Evolutionary conservation across 2,113 vertebrate genomes (phyloP).

Genomic region (Apistogramma diplotaenia): DNA sequence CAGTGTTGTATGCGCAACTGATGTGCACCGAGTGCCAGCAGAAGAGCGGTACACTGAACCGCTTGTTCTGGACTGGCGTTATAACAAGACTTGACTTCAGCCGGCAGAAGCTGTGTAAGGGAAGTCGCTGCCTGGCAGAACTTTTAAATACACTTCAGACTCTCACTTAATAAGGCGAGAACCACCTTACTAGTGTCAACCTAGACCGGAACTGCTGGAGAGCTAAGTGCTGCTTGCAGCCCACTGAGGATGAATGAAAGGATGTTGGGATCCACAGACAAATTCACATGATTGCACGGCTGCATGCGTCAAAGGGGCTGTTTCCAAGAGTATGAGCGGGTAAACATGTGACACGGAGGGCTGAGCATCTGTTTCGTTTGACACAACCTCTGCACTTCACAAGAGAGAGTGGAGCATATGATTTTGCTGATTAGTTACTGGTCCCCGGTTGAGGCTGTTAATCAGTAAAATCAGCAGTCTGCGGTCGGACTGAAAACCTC

Average conservation of each 20-base stretch:
- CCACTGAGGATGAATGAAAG: conserved; percentile 14
- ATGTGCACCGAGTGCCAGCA: conserved; percentile 28
- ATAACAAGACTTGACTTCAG: conserved; percentile 41
- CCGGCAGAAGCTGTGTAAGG: conserved; percentile 12
- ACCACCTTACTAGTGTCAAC: conserved; percentile 44
- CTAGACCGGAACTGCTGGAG: conserved; percentile 5
- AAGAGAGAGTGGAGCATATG: conserved; percentile 10
- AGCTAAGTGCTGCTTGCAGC: conserved; percentile 19
- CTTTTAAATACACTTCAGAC: conserved; percentile 28
- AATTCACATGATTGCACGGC: conserved; percentile 36
- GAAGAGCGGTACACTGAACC: conserved; percentile 35
- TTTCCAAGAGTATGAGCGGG: conserved; percentile 5
- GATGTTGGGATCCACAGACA: conserved; percentile 14
- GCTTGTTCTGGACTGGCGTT: conserved; percentile 52
- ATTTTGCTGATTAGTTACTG: conserved; percentile 34
- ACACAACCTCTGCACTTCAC: not conserved
- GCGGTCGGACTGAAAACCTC: not conserved
- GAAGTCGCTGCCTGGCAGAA: conserved; percentile 29
- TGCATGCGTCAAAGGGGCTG: conserved; percentile 28
- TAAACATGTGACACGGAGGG: conserved; percentile 17
- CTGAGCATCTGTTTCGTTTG: conserved; percentile 2
- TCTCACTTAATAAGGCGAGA: conserved; percentile 27
- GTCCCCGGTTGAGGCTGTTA: conserved; percentile 2
- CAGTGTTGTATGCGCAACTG: conserved; percentile 27
- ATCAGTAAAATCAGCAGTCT: conserved; percentile 31